A percentile compares a stretch with the other conserved stretches of the same genome.
phyloP scores from a whole-genome alignment of 2,113 vertebrate species.

The Petroica traversi region DNA sequence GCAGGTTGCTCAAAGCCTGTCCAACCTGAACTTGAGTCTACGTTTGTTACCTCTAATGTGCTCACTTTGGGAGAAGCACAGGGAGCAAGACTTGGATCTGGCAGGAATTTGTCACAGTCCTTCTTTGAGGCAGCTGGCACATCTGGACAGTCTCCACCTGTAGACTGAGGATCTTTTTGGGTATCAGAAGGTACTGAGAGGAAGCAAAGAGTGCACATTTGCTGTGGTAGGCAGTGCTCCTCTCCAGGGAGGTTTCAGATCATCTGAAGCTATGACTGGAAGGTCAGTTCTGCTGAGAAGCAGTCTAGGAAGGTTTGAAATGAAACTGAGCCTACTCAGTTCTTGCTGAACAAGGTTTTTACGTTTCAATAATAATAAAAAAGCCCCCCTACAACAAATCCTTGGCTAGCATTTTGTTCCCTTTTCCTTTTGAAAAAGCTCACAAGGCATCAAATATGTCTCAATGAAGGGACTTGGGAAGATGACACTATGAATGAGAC shows the following conservation, averaged over 20 bases:
- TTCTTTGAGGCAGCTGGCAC: not conserved
- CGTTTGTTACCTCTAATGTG: not conserved
- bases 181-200: not conserved
- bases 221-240: not conserved
- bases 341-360: not conserved
- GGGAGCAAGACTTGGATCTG: not conserved
- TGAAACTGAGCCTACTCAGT: not conserved
- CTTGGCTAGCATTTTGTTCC: not conserved
- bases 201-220: not conserved
- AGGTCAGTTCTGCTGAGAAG: not conserved
- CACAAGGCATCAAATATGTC: not conserved
- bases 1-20: not conserved
- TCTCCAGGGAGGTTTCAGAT: not conserved
- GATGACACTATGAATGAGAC: not conserved
- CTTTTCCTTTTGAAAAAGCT: not conserved
- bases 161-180: not conserved
- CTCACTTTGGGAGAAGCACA: not conserved
- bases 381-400: not conserved
- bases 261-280: not conserved
- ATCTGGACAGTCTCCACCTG: not conserved
- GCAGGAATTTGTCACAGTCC: not conserved
- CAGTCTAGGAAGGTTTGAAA: not conserved
- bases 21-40: not conserved
- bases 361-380: not conserved
- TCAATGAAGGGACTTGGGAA: not conserved